Evolutionary conservation across 2,888 invertebrate genomes (phyloP).

Genomic region (Pemphredon lugubris): DNA sequence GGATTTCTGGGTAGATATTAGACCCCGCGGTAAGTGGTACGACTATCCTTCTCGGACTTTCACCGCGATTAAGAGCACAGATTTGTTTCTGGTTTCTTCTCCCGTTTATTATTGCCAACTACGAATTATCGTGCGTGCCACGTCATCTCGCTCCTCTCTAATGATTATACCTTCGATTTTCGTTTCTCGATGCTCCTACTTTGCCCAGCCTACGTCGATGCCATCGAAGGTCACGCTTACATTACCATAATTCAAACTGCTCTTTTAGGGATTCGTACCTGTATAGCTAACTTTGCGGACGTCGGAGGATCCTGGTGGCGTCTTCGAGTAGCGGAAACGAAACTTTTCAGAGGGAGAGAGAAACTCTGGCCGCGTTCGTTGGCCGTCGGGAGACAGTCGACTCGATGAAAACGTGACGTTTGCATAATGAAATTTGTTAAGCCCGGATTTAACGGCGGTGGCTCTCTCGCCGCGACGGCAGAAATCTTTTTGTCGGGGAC

Average conservation of each 20-base stretch:
- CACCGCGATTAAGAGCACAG: constrained; percentile 22
- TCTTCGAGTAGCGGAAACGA: neutral
- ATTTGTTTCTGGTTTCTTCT: constrained; percentile 26
- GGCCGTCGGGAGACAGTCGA: neutral
- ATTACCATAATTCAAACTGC: constrained; percentile 48
- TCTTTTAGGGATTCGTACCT: too few species aligned
- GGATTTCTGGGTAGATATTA: constrained; percentile 8
- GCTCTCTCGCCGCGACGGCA: constrained; percentile 15
- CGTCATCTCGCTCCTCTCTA: constrained; percentile 37
- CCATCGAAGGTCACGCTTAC: constrained; percentile 17
- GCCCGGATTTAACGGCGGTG: constrained; percentile 41
- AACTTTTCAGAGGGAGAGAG: constrained; percentile 23
- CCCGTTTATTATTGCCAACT: constrained; percentile 12
- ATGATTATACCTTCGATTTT: constrained; percentile 36
- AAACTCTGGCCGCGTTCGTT: neutral
- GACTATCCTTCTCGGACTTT: constrained; percentile 26
- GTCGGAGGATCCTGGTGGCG: too few species aligned
- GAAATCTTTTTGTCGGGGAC: constrained; percentile 28
- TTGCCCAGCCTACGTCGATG: constrained; percentile 1
- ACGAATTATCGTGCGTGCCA: constrained; percentile 27
- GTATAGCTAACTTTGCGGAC: too few species aligned
- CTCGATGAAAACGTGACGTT: constrained; percentile 32
- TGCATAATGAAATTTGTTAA: constrained; percentile 59
- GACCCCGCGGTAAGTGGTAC: neutral
- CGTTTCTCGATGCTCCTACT: constrained; percentile 21